A percentile compares a stretch with the other conserved stretches of the same genome.
Evolutionary conservation across 1,140 invertebrate genomes (phyloP).

Genomic region (Adelges cooleyi): DNA sequence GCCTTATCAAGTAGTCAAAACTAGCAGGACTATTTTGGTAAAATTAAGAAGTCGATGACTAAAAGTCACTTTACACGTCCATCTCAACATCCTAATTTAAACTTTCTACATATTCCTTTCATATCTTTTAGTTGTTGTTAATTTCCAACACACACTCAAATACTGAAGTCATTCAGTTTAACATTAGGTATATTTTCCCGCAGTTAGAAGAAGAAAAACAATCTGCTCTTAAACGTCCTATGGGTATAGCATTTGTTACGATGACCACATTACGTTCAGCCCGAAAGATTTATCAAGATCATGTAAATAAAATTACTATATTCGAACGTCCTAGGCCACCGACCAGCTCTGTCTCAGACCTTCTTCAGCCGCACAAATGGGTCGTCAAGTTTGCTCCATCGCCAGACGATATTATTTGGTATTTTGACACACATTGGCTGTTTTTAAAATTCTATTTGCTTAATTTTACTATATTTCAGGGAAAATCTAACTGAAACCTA

Average conservation of each 20-base stretch:
- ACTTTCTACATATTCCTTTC: no score
- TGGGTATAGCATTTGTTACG: slow-evolving; percentile 86
- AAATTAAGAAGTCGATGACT: no score
- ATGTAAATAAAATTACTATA: slow-evolving; percentile 38
- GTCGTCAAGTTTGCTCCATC: slow-evolving; percentile 73
- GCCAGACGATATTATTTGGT: slow-evolving; percentile 87
- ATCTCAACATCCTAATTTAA: no score
- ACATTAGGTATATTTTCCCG: no score
- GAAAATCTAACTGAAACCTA: slow-evolving; percentile 77
- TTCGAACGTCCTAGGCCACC: slow-evolving; percentile 41
- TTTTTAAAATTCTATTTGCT: no score
- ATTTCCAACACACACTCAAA: no score
- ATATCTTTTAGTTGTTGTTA: no score
- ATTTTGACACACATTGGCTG: slow-evolving; percentile 30
- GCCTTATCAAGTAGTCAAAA: no score
- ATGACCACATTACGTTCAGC: slow-evolving; percentile 59
- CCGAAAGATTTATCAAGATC: slow-evolving; percentile 38
- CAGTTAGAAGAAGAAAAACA: slow-evolving; percentile 63
- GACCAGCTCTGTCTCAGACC: slow-evolving; percentile 40
- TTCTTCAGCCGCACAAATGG: slow-evolving; percentile 62
- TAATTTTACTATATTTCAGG: slow-evolving; percentile 42
- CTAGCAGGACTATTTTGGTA: no score
- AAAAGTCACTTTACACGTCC: no score
- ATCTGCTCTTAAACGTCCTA: slow-evolving; percentile 61
- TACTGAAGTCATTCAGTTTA: no score